Base-by-base conservation (phyloP, 2,888 invertebrate species). In the Thalpophila matura region DNA sequence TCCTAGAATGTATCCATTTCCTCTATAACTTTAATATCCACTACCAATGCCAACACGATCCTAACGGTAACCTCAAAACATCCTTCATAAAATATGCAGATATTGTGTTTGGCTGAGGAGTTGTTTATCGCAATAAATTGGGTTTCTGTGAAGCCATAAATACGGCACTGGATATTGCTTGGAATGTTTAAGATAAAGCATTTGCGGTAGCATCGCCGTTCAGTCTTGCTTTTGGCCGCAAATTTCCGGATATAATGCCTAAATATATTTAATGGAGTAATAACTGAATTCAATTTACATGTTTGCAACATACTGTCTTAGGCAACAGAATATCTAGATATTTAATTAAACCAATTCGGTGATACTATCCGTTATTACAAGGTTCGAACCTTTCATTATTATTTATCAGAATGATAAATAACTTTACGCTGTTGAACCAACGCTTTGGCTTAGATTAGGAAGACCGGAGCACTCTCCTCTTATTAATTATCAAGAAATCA, bases 101-200 rank as follows among this genome's bases (percentile, higher is more conserved):
- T 78, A 72, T 65, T 60, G 24, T 54, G 45, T 42, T 74, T 62
- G 59, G 55, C 65, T 56, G 22, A 61, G 38, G 40, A 63, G 27
- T 64, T 78, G 75, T 78, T 75, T 77, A 69, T 51, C 31, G 49
- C 57, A 63, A 69, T 77, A 75, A 75, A 77, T 77, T 69, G 40
- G 47, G 27, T 58, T 73, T 58, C 61, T 47, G 31, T 43, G 62
- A 69, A 77, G 42, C 61, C 26, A 75, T 77, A 74, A 79, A 79
- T 72, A 64, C 37, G 5, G 37, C 29, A 6, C 56, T 64, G 57
- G 38, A 57, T 75, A 76, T 65, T 78, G 75, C 51, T 40, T 43
- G 46, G 60, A 62, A 74, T 75, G 67, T 68, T 61, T 65, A 66
- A 49, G 69, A 66, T 75, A 64, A 73, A 62, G 61, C 63, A 64